Evolutionary conservation across 2,888 invertebrate genomes (phyloP).

Genomic region (Entomobrya proxima): DNA sequence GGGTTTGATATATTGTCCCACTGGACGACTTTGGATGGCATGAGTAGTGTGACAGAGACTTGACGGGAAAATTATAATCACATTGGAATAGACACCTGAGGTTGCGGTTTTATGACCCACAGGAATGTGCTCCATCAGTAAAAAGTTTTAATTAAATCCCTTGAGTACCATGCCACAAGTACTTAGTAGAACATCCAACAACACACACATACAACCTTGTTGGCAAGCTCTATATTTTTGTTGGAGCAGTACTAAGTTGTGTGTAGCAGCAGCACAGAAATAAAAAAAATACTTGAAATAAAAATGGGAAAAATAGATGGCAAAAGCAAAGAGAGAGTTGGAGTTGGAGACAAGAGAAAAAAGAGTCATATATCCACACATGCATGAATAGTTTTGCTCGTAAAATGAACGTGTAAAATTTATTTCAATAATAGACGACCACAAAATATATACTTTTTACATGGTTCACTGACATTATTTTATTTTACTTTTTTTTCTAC

Average conservation of each 20-base stretch:
- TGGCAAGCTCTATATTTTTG: conserved; percentile 33
- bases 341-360: conserved; percentile 31
- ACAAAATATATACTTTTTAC: conserved; percentile 51
- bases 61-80: conserved; percentile 69
- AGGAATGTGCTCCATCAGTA: conserved; percentile 67
- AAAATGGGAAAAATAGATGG: conserved; percentile 5
- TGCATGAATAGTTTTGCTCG: conserved; percentile 60
- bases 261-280: not conserved
- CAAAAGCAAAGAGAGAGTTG: not conserved
- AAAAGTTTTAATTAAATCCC: conserved; percentile 69
- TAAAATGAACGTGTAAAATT: conserved; percentile 64
- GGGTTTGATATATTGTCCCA: conserved; percentile 51
- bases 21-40: conserved; percentile 58
- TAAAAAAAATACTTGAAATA: not conserved
- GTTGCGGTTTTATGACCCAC: conserved; percentile 70
- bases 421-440: conserved; percentile 65
- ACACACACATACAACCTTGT: conserved; percentile 23
- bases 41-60: conserved; percentile 50
- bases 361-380: conserved; percentile 59
- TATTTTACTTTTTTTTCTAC: not conserved
- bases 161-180: conserved; percentile 67
- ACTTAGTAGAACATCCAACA: conserved; percentile 53
- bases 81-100: conserved; percentile 68
- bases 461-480: conserved; percentile 52
- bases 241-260: not conserved